Conservation (phyloP, 2,888 invertebrate species). For the Heliconius aoede region DNA sequence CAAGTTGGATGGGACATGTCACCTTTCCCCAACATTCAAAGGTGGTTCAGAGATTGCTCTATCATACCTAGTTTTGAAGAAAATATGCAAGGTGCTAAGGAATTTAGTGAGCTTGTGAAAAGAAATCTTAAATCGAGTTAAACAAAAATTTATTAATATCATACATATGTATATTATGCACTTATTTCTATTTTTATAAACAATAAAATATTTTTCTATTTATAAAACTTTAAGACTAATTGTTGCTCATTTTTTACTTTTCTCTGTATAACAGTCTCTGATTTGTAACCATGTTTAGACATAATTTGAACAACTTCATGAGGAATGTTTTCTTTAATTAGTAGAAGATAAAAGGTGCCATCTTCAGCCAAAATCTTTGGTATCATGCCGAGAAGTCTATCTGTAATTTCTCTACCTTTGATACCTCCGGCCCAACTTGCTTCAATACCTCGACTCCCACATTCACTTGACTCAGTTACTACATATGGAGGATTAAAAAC, state of each 20-base stretch:
- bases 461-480: conserved; percentile 91
- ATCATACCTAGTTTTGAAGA: conserved; percentile 83
- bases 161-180: conserved; percentile 13
- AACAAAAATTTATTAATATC: conserved; percentile 34
- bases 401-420: conserved; percentile 90
- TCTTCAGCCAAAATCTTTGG: conserved; percentile 87
- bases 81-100: conserved; percentile 84
- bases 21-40: conserved; percentile 81
- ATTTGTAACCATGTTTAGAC: conserved; percentile 81
- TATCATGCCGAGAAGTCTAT: conserved; percentile 88
- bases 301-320: conserved; percentile 86
- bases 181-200: conserved; percentile 36
- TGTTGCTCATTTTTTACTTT: conserved; percentile 94
- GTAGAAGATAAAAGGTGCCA: conserved; percentile 94
- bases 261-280: conserved; percentile 86
- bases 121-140: conserved; percentile 70
- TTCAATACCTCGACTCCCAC: conserved; percentile 80
- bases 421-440: conserved; percentile 92
- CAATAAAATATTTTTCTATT: conserved; percentile 52
- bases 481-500: conserved; percentile 99
- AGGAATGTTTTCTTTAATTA: conserved; percentile 95
- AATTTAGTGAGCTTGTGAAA: conserved; percentile 83
- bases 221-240: conserved; percentile 87
- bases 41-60: conserved; percentile 84
- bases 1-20: conserved; percentile 84